Percentiles rank a stretch among this genome's conserved stretches.
Conservation (phyloP, 2,797 vertebrate genomes). For the Lagocephalus sceleratus region DNA sequence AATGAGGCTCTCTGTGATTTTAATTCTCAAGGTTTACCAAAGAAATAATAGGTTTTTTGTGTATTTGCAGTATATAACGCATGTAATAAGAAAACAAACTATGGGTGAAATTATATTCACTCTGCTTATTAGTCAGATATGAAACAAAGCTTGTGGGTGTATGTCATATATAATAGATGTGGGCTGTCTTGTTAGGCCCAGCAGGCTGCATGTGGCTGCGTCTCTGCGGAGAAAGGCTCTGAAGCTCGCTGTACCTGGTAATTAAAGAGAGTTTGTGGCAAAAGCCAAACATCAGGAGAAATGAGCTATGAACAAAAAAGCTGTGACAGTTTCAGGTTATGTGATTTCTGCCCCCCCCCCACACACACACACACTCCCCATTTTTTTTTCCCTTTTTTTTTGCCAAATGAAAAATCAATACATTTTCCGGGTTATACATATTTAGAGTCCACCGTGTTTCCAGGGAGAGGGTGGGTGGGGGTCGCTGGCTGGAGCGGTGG, state of each 20-base stretch:
- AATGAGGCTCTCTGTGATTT: constrained; percentile 27
- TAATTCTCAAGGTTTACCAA: constrained; percentile 48
- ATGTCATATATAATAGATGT: constrained; percentile 77
- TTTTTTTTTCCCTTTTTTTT: constrained; percentile 60
- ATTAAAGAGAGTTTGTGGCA: constrained; percentile 93
- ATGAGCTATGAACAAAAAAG: constrained; percentile 97
- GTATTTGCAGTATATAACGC: constrained; percentile 31
- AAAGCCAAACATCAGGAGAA: constrained; percentile 82
- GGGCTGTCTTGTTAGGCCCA: constrained; percentile 75
- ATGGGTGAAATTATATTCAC: constrained; percentile 58
- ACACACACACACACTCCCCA: too few relatives aligned
- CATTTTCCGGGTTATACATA: constrained; percentile 96
- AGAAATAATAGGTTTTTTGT: neutral
- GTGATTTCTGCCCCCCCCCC: constrained; percentile 77
- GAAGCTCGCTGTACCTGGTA: constrained; percentile 78
- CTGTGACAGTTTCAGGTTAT: constrained; percentile 99
- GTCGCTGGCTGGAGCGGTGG: constrained; percentile 31
- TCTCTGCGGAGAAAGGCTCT: constrained; percentile 67
- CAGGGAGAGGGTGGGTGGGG: constrained; percentile 72
- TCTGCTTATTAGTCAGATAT: constrained; percentile 71
- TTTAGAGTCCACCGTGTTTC: constrained; percentile 90
- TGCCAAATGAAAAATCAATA: constrained; percentile 99
- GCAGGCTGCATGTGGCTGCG: constrained; percentile 63
- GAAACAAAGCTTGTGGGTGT: constrained; percentile 74
- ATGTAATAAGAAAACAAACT: constrained; percentile 62